Percentiles rank a stretch among this genome's conserved stretches.
These are phyloP conservation scores for Perdita meconis DNA, from an alignment of 2,888 invertebrate species.

Conservation along the genomic window DNA sequence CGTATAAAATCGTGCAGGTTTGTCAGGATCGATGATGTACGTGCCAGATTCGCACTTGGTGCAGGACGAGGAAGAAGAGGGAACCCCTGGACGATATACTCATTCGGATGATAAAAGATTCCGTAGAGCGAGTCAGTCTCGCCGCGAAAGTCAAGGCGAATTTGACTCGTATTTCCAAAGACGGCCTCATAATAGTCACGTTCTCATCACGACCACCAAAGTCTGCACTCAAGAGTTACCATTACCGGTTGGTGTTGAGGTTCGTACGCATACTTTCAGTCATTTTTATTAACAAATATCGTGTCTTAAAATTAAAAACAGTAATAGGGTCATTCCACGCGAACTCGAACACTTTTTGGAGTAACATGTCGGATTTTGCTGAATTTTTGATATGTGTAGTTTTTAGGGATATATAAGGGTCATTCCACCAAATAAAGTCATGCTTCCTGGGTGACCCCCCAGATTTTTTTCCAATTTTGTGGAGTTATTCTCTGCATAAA, in stretches of 20 bases:
- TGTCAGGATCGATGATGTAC: slow-evolving; percentile 94
- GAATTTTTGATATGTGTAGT: too few relatives aligned
- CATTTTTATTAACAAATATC: too few relatives aligned
- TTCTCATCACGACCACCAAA: slow-evolving; percentile 95
- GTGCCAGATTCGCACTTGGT: slow-evolving; percentile 94
- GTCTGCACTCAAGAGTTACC: slow-evolving; percentile 96
- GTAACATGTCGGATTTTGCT: too few relatives aligned
- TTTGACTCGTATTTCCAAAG: slow-evolving; percentile 76
- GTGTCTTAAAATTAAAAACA: too few relatives aligned
- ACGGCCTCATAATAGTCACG: slow-evolving; percentile 85
- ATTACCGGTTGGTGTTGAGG: slow-evolving; percentile 94
- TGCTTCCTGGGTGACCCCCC: too few relatives aligned
- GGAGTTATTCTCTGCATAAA: too few relatives aligned
- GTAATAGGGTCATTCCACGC: too few relatives aligned
- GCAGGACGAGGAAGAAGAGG: slow-evolving; percentile 91
- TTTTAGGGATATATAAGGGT: too few relatives aligned
- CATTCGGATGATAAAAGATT: slow-evolving; percentile 79
- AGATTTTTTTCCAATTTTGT: too few relatives aligned
- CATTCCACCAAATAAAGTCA: too few relatives aligned
- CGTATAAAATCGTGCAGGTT: slow-evolving; percentile 84
- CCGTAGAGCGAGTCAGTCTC: slow-evolving; percentile 80
- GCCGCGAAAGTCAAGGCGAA: slow-evolving; percentile 81
- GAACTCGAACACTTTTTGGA: too few relatives aligned
- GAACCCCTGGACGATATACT: slow-evolving; percentile 78
- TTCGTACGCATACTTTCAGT: slow-evolving; percentile 14